Evolutionary conservation across 2,113 vertebrate genomes (phyloP).

Genomic region (Xenopus borealis): DNA sequence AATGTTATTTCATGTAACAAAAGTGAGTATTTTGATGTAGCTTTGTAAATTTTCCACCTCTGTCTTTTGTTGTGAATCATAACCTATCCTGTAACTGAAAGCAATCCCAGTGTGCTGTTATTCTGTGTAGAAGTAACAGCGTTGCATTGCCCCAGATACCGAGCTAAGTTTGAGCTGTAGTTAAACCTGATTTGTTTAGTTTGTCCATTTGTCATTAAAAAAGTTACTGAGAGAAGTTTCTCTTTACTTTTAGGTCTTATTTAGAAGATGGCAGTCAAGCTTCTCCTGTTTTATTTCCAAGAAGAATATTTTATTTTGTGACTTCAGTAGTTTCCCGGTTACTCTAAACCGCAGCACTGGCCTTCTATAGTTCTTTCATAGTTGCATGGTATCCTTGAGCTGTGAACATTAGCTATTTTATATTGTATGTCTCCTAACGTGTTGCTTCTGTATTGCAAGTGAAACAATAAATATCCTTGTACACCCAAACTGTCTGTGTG

Average conservation of each 20-base stretch:
- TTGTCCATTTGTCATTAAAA: too few relatives aligned
- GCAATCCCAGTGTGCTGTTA: too few relatives aligned
- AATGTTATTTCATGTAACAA: constrained; percentile 60
- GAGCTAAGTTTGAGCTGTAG: too few relatives aligned
- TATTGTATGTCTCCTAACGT: constrained; percentile 72
- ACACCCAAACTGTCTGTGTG: constrained; percentile 46
- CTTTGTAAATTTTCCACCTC: too few relatives aligned
- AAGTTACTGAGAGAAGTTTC: not conserved
- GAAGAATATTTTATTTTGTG: not conserved
- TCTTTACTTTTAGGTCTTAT: constrained; percentile 31
- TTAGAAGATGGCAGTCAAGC: not conserved
- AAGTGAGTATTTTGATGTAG: not conserved
- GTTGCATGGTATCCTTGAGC: not conserved
- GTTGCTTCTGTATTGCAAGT: constrained; percentile 73
- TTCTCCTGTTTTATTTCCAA: not conserved
- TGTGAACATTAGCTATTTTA: constrained; percentile 64
- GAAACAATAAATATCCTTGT: constrained; percentile 76
- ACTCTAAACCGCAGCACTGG: not conserved
- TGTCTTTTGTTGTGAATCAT: too few relatives aligned
- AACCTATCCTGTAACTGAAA: too few relatives aligned
- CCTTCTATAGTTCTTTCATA: not conserved
- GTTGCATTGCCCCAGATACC: not conserved
- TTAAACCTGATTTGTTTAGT: too few relatives aligned
- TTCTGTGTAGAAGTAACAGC: too few relatives aligned
- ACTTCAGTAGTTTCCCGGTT: not conserved